Conservation (phyloP, 2,888 invertebrate species). For the Cheilosia grossa region DNA sequence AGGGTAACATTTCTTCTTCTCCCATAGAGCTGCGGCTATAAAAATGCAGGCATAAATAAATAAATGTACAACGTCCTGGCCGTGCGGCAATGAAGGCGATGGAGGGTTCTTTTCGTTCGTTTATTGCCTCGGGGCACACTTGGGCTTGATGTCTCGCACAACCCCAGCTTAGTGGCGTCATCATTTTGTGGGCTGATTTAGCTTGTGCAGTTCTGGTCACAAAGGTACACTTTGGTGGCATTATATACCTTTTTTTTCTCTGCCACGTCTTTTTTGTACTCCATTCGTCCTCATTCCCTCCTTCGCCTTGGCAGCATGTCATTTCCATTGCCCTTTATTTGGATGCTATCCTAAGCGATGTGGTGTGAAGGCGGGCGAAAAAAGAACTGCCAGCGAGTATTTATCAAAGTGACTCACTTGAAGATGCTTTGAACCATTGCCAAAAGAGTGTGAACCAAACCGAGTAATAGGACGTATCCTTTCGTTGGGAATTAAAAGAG, state of each 20-base stretch:
- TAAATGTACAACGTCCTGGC: slow-evolving; percentile 58
- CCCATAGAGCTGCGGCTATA: slow-evolving; percentile 52
- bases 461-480: slow-evolving; percentile 23
- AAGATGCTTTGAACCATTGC: slow-evolving; percentile 63
- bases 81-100: neutral
- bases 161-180: slow-evolving; percentile 55
- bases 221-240: slow-evolving; percentile 70
- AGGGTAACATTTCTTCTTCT: slow-evolving; percentile 62
- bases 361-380: neutral
- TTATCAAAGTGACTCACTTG: slow-evolving; percentile 73
- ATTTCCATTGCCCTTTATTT: slow-evolving; percentile 9
- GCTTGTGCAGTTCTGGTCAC: slow-evolving; percentile 57
- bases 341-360: slow-evolving; percentile 30
- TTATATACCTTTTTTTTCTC: slow-evolving; percentile 22
- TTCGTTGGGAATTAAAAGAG: slow-evolving; percentile 35
- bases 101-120: slow-evolving; percentile 65
- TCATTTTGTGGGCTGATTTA: slow-evolving; percentile 69
- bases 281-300: slow-evolving; percentile 32
- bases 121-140: slow-evolving; percentile 72
- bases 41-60: slow-evolving; percentile 67
- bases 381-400: slow-evolving; percentile 46
- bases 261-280: slow-evolving; percentile 31
- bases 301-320: slow-evolving; percentile 11
- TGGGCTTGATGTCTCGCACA: slow-evolving; percentile 54
- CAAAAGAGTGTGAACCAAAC: slow-evolving; percentile 47